Conservation (phyloP, 2,113 vertebrate genomes). For the Charina bottae region DNA sequence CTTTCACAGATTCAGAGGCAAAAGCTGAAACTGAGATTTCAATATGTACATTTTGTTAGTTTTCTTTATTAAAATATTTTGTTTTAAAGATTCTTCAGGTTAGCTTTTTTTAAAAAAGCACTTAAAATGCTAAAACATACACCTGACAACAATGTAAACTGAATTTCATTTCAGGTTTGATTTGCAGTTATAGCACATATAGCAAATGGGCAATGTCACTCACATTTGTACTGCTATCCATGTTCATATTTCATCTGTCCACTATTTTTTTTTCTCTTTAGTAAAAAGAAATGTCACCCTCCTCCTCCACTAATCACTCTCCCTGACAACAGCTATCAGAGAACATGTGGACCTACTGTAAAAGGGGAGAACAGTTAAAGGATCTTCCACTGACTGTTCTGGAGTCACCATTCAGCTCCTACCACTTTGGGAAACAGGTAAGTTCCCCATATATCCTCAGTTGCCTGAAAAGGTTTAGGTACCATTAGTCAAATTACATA, state of each 20-base stretch:
- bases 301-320: neutral
- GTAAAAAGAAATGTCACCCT: neutral
- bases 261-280: neutral
- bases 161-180: neutral
- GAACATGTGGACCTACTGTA: neutral
- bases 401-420: neutral
- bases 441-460: neutral
- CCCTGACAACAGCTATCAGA: neutral
- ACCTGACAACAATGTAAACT: neutral
- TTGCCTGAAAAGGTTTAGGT: neutral
- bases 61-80: neutral
- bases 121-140: neutral
- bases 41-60: neutral
- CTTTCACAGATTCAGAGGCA: neutral
- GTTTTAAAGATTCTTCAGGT: neutral
- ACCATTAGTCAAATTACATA: neutral
- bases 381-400: neutral
- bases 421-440: neutral
- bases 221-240: neutral
- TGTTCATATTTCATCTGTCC: neutral
- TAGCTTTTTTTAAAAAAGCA: neutral
- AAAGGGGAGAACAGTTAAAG: neutral
- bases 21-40: neutral
- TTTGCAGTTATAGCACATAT: neutral
- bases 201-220: neutral